Evolutionary conservation across 2,888 invertebrate species (phyloP).

Genomic region (Biston betularia): DNA sequence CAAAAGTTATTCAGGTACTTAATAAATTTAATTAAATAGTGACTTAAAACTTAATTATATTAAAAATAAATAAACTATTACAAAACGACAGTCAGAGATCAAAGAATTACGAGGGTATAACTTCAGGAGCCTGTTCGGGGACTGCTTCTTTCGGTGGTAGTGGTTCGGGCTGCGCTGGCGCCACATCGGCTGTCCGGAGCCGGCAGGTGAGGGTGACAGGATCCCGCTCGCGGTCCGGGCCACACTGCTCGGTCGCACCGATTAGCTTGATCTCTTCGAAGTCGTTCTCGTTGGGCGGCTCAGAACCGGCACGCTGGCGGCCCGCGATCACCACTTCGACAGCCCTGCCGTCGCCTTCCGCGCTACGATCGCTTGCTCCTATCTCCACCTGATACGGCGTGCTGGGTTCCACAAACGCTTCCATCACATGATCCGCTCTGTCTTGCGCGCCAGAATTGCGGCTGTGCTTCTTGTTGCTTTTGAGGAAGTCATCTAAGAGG

Average conservation of each 20-base stretch:
- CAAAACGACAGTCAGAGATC: slow-evolving; percentile 60
- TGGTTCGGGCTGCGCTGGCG: neutral
- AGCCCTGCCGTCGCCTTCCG: slow-evolving; percentile 61
- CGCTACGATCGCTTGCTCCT: slow-evolving; percentile 59
- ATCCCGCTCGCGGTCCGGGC: slow-evolving; percentile 90
- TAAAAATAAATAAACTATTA: slow-evolving; percentile 48
- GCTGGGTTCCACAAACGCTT: slow-evolving; percentile 88
- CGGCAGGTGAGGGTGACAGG: slow-evolving; percentile 88
- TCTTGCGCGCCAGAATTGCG: slow-evolving; percentile 61
- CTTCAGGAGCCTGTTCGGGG: slow-evolving; percentile 58
- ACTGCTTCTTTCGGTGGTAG: slow-evolving; percentile 24
- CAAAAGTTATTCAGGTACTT: slow-evolving; percentile 21
- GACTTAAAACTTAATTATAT: slow-evolving; percentile 41
- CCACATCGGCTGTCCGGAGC: slow-evolving; percentile 27
- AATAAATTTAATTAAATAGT: slow-evolving; percentile 38
- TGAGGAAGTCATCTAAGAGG: slow-evolving; percentile 49
- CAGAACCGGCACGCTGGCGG: slow-evolving; percentile 61
- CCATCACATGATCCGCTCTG: slow-evolving; percentile 74
- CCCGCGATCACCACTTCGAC: slow-evolving; percentile 76
- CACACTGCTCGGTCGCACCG: slow-evolving; percentile 91
- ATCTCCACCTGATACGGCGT: slow-evolving; percentile 90
- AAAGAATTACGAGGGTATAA: slow-evolving; percentile 59
- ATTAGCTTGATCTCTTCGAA: slow-evolving; percentile 83
- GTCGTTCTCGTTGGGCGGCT: slow-evolving; percentile 51
- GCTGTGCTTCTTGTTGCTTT: slow-evolving; percentile 44